These are phyloP conservation scores for Frankliniella intonsa DNA, from an alignment of 2,888 invertebrate species.

Conservation along the genomic window DNA sequence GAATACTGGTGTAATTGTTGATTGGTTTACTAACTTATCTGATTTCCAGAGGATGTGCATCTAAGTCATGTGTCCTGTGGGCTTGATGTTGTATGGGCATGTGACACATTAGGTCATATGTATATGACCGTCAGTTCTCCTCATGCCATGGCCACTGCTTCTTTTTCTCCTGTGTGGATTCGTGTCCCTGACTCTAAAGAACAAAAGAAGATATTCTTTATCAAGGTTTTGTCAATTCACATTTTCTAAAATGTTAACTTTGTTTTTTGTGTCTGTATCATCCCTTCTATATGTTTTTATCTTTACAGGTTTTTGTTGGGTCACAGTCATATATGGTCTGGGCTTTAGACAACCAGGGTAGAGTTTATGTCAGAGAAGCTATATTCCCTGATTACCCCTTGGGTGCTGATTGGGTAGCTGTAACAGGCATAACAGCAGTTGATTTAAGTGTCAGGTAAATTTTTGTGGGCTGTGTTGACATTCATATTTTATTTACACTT, in stretches of 20 bases:
- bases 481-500: neutral
- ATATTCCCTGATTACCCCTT: conserved; percentile 49
- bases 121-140: conserved; percentile 49
- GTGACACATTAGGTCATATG: conserved; percentile 48
- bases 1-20: neutral
- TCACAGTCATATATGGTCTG: conserved; percentile 47
- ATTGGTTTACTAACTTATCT: neutral
- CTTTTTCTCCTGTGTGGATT: conserved; percentile 50
- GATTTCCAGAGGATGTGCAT: conserved; percentile 39
- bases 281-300: neutral
- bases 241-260: neutral
- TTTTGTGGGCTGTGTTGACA: neutral
- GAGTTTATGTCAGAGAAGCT: conserved; percentile 50
- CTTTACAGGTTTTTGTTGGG: conserved; percentile 46
- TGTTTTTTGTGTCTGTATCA: conserved; percentile 4
- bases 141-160: conserved; percentile 45
- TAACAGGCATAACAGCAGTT: conserved; percentile 48
- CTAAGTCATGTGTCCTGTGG: conserved; percentile 49
- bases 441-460: conserved; percentile 46
- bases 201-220: conserved; percentile 42
- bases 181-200: conserved; percentile 42
- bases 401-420: conserved; percentile 51
- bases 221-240: conserved; percentile 40
- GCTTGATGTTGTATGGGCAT: conserved; percentile 50
- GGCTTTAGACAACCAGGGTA: conserved; percentile 49